Evolutionary conservation across 2,888 invertebrate genomes (phyloP).

Genomic region (Zygaena filipendulae): DNA sequence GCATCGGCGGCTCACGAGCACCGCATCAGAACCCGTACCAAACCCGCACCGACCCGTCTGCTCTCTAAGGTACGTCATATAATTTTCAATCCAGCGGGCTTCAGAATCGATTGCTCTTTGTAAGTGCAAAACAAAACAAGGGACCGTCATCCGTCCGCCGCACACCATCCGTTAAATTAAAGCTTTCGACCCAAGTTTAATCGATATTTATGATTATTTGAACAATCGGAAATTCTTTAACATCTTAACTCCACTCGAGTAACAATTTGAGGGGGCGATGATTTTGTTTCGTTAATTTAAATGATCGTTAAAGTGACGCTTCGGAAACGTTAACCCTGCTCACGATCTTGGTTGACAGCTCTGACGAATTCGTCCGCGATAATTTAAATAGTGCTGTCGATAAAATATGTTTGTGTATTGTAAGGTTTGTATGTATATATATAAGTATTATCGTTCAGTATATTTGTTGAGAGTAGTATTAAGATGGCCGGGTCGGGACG

Average conservation of each 20-base stretch:
- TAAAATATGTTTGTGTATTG: too few relatives aligned
- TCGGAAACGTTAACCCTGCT: slow-evolving; percentile 21
- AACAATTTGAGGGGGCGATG: too few relatives aligned
- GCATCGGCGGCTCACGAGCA: slow-evolving; percentile 65
- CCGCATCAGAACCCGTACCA: slow-evolving; percentile 44
- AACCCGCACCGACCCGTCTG: too few relatives aligned
- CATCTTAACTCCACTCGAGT: too few relatives aligned
- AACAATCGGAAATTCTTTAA: too few relatives aligned
- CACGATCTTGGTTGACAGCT: slow-evolving; percentile 27
- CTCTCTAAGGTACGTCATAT: slow-evolving; percentile 61
- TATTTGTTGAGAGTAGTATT: slow-evolving; percentile 17
- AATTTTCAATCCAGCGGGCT: slow-evolving; percentile 68
- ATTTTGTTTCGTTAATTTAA: too few relatives aligned
- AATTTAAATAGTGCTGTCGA: too few relatives aligned
- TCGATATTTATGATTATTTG: too few relatives aligned
- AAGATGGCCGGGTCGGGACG: slow-evolving; percentile 33
- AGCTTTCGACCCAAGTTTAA: too few relatives aligned
- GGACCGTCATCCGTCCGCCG: slow-evolving; percentile 28
- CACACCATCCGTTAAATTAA: slow-evolving; percentile 30
- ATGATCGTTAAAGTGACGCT: too few relatives aligned
- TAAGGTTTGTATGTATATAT: slow-evolving; percentile 21
- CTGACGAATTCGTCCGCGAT: slow-evolving; percentile 27
- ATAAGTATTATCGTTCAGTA: slow-evolving; percentile 20
- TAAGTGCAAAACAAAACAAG: slow-evolving; percentile 58
- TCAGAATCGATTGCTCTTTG: slow-evolving; percentile 67